phyloP scores from a whole-genome alignment of 1,140 invertebrate species.

The Limonius californicus region DNA sequence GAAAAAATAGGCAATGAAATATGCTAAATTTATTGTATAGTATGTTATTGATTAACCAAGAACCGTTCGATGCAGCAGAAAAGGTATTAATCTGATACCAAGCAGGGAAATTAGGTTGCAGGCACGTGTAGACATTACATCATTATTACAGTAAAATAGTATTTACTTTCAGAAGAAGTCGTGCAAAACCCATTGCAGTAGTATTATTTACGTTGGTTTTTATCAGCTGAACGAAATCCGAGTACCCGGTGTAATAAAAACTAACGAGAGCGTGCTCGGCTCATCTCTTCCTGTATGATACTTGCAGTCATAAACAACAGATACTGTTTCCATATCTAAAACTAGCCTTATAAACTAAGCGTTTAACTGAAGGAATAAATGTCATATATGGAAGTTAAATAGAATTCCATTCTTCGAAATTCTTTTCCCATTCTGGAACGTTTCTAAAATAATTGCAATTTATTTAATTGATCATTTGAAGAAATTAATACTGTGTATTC shows the following conservation, averaged over 20 bases:
- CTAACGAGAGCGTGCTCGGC: slow-evolving; percentile 39
- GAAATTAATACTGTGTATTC: too few relatives aligned
- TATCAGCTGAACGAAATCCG: slow-evolving; percentile 2
- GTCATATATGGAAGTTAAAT: slow-evolving; percentile 17
- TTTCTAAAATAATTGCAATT: too few relatives aligned
- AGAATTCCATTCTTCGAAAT: slow-evolving; percentile 10
- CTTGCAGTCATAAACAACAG: slow-evolving; percentile 39
- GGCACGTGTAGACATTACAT: too few relatives aligned
- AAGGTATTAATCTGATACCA: too few relatives aligned
- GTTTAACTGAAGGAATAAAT: slow-evolving; percentile 5
- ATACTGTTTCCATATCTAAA: slow-evolving; percentile 31
- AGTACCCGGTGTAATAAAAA: slow-evolving; percentile 41
- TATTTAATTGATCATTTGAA: too few relatives aligned
- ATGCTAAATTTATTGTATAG: too few relatives aligned
- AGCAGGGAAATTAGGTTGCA: too few relatives aligned
- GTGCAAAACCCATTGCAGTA: slow-evolving; percentile 3
- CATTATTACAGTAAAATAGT: neutral
- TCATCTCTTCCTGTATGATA: slow-evolving; percentile 41
- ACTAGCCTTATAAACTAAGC: slow-evolving; percentile 4
- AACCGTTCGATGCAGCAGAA: too few relatives aligned
- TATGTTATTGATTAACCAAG: too few relatives aligned
- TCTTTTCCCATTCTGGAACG: neutral
- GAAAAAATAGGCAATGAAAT: too few relatives aligned
- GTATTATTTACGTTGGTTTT: slow-evolving; percentile 17
- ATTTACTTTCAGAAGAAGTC: slow-evolving; percentile 10